A percentile compares a stretch with the other conserved stretches of the same genome.
phyloP scores from a whole-genome alignment of 2,888 invertebrate species.

The Noctuana brunneofusca region DNA sequence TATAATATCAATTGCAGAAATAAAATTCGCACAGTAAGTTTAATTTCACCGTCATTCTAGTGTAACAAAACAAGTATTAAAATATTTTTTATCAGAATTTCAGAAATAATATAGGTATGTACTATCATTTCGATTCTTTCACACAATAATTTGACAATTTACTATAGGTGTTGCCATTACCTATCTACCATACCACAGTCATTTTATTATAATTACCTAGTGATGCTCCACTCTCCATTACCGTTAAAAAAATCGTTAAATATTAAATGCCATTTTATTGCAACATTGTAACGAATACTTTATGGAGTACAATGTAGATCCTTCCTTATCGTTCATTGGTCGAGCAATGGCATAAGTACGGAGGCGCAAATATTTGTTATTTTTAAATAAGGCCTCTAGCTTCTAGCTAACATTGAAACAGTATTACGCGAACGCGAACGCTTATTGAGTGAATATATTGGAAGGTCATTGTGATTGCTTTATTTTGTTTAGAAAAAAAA shows the following conservation, averaged over 20 bases:
- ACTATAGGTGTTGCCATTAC: not conserved
- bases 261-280: not conserved
- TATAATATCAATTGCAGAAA: constrained; percentile 22
- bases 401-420: constrained; percentile 12
- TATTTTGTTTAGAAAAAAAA: not conserved
- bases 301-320: not conserved
- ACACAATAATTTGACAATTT: constrained; percentile 10
- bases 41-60: constrained; percentile 8
- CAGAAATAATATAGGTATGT: too few species aligned
- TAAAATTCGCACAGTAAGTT: constrained; percentile 2
- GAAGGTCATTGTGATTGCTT: not conserved
- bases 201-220: not conserved
- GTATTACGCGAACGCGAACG: constrained; percentile 27
- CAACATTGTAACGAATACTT: not conserved
- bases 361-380: constrained; percentile 43
- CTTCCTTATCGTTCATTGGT: constrained; percentile 31
- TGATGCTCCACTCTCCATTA: not conserved
- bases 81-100: too few species aligned
- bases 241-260: constrained; percentile 25
- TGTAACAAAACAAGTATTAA: too few species aligned
- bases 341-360: constrained; percentile 33
- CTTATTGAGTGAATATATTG: constrained; percentile 22
- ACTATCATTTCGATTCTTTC: constrained; percentile 37
- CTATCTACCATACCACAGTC: not conserved
- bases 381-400: constrained; percentile 42